Percentiles rank a stretch among this genome's conserved stretches.
These are phyloP conservation scores for Manis pentadactyla DNA, from an alignment of 2,797 vertebrate genomes.

Conservation along the genomic window DNA sequence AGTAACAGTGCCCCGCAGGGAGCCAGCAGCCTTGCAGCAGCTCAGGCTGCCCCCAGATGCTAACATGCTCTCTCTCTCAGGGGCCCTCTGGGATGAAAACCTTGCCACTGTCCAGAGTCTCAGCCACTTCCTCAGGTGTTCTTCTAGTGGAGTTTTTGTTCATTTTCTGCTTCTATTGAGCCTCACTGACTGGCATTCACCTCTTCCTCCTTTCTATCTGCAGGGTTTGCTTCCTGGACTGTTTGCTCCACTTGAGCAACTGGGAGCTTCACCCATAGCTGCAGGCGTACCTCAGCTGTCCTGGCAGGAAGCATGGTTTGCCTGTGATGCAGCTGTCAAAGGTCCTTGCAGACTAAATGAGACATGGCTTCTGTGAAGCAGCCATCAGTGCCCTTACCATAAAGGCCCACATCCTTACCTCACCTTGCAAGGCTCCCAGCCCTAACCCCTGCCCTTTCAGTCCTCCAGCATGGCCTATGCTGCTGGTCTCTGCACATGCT, in stretches of 20 bases:
- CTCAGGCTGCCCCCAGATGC: rapidly evolving
- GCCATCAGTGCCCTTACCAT: not conserved
- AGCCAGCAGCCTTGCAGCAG: not conserved
- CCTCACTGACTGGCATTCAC: not conserved
- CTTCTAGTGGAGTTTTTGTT: not conserved
- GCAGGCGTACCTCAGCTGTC: rapidly evolving
- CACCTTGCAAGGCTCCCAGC: rapidly evolving
- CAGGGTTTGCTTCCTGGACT: not conserved
- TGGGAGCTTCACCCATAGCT: not conserved
- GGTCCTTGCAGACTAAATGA: not conserved
- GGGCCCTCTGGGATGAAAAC: not conserved
- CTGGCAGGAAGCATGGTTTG: not conserved
- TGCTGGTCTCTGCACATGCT: not conserved
- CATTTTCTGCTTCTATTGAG: not conserved
- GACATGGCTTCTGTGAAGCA: not conserved
- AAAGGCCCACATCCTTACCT: not conserved
- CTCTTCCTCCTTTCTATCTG: not conserved
- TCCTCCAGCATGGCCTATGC: rapidly evolving
- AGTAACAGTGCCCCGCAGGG: not conserved
- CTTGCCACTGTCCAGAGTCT: not conserved
- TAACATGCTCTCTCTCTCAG: not conserved
- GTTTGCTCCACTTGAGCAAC: not conserved
- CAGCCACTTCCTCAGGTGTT: not conserved
- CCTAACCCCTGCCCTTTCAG: not conserved
- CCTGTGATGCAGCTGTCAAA: not conserved